Evolutionary conservation across 1,140 invertebrate genomes (phyloP).

Genomic region (Drosophila virilis): DNA sequence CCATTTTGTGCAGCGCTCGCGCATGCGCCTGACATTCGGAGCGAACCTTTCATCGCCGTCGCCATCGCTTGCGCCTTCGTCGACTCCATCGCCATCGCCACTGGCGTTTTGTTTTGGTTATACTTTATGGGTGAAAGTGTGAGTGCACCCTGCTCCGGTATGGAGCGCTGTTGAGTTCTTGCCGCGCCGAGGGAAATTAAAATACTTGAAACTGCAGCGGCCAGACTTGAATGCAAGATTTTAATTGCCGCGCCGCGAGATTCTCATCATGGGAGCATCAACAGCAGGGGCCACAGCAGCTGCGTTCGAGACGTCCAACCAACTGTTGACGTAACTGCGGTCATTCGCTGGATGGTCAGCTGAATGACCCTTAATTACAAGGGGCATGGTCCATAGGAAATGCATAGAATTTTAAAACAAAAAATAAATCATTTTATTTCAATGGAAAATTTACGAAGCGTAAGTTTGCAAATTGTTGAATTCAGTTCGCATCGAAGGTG

Average conservation of each 20-base stretch:
- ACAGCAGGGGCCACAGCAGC: background rate
- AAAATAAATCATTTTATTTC: background rate
- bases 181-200: slow-evolving; percentile 73
- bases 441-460: too few species aligned
- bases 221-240: slow-evolving; percentile 69
- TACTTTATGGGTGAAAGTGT: slow-evolving; percentile 47
- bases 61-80: slow-evolving; percentile 29
- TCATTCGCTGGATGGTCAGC: slow-evolving; percentile 27
- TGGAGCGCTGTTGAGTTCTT: slow-evolving; percentile 51
- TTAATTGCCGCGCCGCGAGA: slow-evolving; percentile 69
- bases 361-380: slow-evolving; percentile 67
- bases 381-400: too few species aligned
- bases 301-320: slow-evolving; percentile 41
- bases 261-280: slow-evolving; percentile 4
- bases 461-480: too few species aligned
- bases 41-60: background rate
- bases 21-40: slow-evolving; percentile 44
- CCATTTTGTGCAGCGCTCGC: slow-evolving; percentile 59
- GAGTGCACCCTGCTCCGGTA: background rate
- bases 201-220: slow-evolving; percentile 60
- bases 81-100: slow-evolving; percentile 6
- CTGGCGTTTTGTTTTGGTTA: slow-evolving; percentile 78
- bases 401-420: background rate
- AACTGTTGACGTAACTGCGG: slow-evolving; percentile 66
- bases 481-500: too few species aligned